These are phyloP conservation scores for Pediacus dermestoides DNA, from an alignment of 2,888 invertebrate genomes.

Conservation along the genomic window DNA sequence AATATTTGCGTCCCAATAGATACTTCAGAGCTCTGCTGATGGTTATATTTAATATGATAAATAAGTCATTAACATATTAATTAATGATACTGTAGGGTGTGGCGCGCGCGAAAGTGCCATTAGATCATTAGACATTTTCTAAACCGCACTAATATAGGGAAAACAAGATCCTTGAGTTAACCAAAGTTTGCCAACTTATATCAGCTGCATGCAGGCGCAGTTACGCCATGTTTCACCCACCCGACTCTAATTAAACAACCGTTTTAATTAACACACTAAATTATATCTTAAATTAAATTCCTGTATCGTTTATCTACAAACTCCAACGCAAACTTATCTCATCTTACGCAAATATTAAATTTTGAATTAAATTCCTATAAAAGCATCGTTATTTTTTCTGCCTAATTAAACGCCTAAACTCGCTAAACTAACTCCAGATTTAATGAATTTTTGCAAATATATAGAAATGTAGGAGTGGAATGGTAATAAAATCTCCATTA, in stretches of 20 bases:
- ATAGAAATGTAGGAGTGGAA: too few relatives aligned
- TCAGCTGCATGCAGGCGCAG: slow-evolving; percentile 46
- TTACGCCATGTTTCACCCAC: slow-evolving; percentile 46
- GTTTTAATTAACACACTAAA: slow-evolving; percentile 54
- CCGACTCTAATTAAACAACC: slow-evolving; percentile 52
- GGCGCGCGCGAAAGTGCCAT: too few relatives aligned
- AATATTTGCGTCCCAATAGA: too few relatives aligned
- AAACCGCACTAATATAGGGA: slow-evolving; percentile 37
- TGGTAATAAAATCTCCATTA: too few relatives aligned
- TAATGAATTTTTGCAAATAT: too few relatives aligned
- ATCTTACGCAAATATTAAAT: slow-evolving; percentile 31
- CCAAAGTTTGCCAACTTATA: slow-evolving; percentile 46
- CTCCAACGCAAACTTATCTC: slow-evolving; percentile 31
- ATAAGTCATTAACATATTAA: slow-evolving; percentile 8
- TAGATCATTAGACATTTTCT: slow-evolving; percentile 33
- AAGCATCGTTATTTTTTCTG: too few relatives aligned
- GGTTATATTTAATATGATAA: slow-evolving; percentile 6
- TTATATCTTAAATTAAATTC: slow-evolving; percentile 52
- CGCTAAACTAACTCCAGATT: too few relatives aligned
- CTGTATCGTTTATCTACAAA: slow-evolving; percentile 46
- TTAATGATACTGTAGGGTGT: too few relatives aligned
- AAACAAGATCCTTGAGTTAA: slow-evolving; percentile 42
- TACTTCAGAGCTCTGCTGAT: too few relatives aligned
- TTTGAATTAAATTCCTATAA: slow-evolving; percentile 13
- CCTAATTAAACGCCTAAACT: slow-evolving; percentile 1